A percentile compares a stretch with the other conserved stretches of the same genome.
Evolutionary conservation across 2,113 vertebrate genomes (phyloP).

Genomic region (Bufo gargarizans): DNA sequence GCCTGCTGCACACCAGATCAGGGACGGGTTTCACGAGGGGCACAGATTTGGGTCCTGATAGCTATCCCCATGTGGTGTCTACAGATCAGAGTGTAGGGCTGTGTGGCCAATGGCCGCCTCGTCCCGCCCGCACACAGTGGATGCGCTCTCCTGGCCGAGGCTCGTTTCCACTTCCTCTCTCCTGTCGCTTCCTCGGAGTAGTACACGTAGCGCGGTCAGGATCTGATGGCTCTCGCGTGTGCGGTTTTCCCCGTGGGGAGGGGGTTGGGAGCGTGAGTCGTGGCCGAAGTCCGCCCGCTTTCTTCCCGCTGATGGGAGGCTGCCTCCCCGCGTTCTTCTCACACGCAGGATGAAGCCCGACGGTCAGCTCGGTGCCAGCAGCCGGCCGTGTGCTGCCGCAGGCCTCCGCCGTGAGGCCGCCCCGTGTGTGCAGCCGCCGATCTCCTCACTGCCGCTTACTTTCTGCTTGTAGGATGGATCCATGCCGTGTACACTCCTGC

Average conservation of each 20-base stretch:
- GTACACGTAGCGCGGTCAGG: conserved; percentile 29
- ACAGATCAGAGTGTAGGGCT: too few relatives aligned
- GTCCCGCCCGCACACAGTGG: too few relatives aligned
- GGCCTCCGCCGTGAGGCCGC: neutral
- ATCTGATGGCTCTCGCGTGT: conserved; percentile 57
- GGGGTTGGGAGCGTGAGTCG: conserved; percentile 53
- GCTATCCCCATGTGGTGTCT: too few relatives aligned
- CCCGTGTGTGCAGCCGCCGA: neutral
- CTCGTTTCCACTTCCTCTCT: conserved; percentile 28
- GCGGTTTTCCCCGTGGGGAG: conserved; percentile 49
- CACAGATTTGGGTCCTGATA: too few relatives aligned
- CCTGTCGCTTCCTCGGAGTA: conserved; percentile 52
- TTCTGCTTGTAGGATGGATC: conserved; percentile 86
- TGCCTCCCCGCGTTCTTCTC: conserved; percentile 14
- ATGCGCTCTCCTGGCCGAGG: too few relatives aligned
- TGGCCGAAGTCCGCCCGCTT: conserved; percentile 56
- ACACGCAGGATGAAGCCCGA: conserved; percentile 1
- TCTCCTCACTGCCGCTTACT: conserved; percentile 44
- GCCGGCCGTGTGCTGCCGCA: conserved; percentile 4
- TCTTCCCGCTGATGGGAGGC: conserved; percentile 60
- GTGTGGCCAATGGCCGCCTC: too few relatives aligned
- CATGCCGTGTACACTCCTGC: conserved; percentile 95
- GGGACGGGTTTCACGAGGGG: too few relatives aligned
- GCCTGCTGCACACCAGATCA: too few relatives aligned
- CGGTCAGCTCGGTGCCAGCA: neutral